A percentile compares a stretch with the other conserved stretches of the same genome.
Conservation (phyloP, 2,113 vertebrate species). For the Castor canadensis region DNA sequence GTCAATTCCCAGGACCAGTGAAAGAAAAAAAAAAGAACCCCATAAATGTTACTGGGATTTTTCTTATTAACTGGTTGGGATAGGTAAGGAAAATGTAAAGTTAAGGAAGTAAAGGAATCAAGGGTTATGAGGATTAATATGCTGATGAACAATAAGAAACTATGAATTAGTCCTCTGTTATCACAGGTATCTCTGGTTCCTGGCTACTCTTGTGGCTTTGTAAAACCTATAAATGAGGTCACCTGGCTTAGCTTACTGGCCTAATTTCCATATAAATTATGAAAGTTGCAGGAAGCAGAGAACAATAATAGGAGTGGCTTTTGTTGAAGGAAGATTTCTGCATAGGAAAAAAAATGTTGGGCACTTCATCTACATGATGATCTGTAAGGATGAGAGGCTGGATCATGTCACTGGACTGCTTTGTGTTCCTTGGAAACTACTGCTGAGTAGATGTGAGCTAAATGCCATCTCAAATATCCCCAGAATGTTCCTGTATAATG, state of each 20-base stretch:
- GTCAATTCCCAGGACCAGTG: neutral
- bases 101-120: neutral
- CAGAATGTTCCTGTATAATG: neutral
- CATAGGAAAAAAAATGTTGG: constrained; percentile 22
- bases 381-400: constrained; percentile 52
- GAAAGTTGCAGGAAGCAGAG: neutral
- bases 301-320: neutral
- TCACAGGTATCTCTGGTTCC: neutral
- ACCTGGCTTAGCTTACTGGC: constrained; percentile 2
- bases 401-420: constrained; percentile 54
- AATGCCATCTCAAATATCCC: constrained; percentile 54
- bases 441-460: constrained; percentile 3
- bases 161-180: neutral
- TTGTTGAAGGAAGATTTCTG: constrained; percentile 2
- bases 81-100: neutral
- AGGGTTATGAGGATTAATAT: neutral
- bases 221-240: constrained; percentile 20
- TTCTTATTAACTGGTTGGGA: neutral
- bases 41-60: neutral
- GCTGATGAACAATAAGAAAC: neutral
- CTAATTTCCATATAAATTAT: constrained; percentile 56
- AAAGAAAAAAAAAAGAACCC: neutral
- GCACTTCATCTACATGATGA: constrained; percentile 6
- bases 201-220: neutral
- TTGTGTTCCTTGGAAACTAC: constrained; percentile 52